Conservation (phyloP, 2,113 vertebrate species). For the Eclectus roratus region DNA sequence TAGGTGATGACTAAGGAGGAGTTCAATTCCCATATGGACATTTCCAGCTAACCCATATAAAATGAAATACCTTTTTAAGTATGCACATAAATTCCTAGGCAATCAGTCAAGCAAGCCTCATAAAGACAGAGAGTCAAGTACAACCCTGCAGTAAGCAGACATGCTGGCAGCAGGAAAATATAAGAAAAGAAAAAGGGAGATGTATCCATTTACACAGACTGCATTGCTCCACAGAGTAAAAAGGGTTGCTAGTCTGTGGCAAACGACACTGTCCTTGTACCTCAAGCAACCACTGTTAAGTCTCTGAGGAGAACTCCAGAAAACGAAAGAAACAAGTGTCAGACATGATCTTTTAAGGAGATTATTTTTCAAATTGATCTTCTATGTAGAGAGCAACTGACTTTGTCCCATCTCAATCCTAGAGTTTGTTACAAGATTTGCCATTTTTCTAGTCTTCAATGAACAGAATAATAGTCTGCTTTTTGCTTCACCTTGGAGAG, state of each 20-base stretch:
- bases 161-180: background rate
- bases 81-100: background rate
- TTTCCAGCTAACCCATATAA: background rate
- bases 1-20: background rate
- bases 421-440: background rate
- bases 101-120: background rate
- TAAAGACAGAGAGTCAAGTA: background rate
- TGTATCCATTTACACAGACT: background rate
- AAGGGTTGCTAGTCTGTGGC: background rate
- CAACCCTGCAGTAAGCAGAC: background rate
- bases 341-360: background rate
- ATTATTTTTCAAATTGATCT: conserved; percentile 7
- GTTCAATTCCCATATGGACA: background rate
- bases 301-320: background rate
- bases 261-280: background rate
- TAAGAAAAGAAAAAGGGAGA: background rate
- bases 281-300: background rate
- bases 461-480: conserved; percentile 28
- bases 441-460: conserved; percentile 27
- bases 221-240: background rate
- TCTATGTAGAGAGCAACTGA: background rate
- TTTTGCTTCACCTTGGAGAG: conserved; percentile 38
- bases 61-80: background rate
- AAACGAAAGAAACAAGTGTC: conserved; percentile 13
- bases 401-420: background rate